Evolutionary conservation across 2,113 vertebrate species (phyloP).

Genomic region (Melanostigma gelatinosum): DNA sequence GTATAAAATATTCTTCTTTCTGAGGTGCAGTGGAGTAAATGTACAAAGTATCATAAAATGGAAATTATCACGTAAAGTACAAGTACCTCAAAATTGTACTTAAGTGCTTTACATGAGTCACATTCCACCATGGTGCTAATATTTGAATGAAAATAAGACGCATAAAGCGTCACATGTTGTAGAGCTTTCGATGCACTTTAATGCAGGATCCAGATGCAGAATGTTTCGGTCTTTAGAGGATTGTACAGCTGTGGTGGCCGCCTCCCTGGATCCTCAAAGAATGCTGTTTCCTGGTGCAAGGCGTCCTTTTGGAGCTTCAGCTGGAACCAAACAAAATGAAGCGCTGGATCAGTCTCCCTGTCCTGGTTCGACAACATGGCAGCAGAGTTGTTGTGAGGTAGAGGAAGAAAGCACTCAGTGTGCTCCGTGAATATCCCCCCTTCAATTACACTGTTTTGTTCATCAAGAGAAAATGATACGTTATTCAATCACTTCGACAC

Average conservation of each 20-base stretch:
- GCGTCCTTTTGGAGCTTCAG: slow-evolving; percentile 4
- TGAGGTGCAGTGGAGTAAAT: not conserved
- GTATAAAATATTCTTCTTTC: too few species aligned
- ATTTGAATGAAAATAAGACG: not conserved
- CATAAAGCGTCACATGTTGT: not conserved
- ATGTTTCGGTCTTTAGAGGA: not conserved
- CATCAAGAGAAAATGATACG: slow-evolving; percentile 74
- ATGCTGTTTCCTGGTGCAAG: slow-evolving; percentile 26
- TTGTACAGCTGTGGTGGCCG: slow-evolving; percentile 1
- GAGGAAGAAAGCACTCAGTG: slow-evolving; percentile 43
- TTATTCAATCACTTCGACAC: slow-evolving; percentile 70
- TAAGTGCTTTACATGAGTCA: not conserved
- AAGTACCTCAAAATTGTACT: not conserved
- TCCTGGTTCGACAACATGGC: slow-evolving; percentile 43
- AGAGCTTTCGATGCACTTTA: not conserved
- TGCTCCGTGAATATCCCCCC: slow-evolving; percentile 16
- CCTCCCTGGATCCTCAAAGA: slow-evolving; percentile 19
- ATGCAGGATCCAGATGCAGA: not conserved
- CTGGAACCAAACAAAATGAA: slow-evolving; percentile 48
- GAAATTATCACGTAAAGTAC: not conserved
- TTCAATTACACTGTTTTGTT: slow-evolving; percentile 54
- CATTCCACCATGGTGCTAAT: not conserved
- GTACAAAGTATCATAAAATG: not conserved
- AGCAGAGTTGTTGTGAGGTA: slow-evolving; percentile 48
- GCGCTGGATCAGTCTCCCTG: slow-evolving; percentile 29